phyloP scores from a whole-genome alignment of 64 coral and sea anemone genomes.

The Porites australiensis region DNA sequence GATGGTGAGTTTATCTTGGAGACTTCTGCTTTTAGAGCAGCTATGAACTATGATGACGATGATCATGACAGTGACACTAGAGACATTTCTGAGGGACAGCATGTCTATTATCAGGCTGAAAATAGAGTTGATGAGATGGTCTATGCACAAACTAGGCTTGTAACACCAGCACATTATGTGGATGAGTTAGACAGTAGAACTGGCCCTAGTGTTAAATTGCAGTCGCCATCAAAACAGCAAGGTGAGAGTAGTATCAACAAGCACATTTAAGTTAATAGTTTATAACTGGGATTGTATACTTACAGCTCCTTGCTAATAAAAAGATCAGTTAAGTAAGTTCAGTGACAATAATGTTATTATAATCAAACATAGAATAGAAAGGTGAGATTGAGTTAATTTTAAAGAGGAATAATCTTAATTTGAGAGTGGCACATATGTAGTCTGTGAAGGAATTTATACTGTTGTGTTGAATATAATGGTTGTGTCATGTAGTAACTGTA shows the following conservation, averaged over 20 bases:
- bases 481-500: no score
- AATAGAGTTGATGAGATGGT: slow-evolving; percentile 10
- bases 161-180: background rate
- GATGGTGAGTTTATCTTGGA: slow-evolving; percentile 86
- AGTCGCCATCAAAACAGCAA: slow-evolving; percentile 27
- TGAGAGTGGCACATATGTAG: no score
- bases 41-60: slow-evolving; percentile 91
- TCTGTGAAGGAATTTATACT: no score
- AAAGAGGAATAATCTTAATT: no score
- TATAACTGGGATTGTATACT: background rate
- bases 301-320: no score
- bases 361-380: no score
- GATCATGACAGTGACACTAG: slow-evolving; percentile 49
- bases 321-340: no score
- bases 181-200: slow-evolving; percentile 5
- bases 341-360: no score
- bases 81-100: slow-evolving; percentile 17
- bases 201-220: slow-evolving; percentile 15
- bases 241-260: background rate
- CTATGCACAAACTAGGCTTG: slow-evolving; percentile 7
- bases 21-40: slow-evolving; percentile 90
- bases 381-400: no score
- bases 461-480: no score
- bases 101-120: slow-evolving; percentile 17
- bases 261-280: background rate